Evolutionary conservation across 2,888 invertebrate genomes (phyloP).

Genomic region (Apocheima hispidaria): DNA sequence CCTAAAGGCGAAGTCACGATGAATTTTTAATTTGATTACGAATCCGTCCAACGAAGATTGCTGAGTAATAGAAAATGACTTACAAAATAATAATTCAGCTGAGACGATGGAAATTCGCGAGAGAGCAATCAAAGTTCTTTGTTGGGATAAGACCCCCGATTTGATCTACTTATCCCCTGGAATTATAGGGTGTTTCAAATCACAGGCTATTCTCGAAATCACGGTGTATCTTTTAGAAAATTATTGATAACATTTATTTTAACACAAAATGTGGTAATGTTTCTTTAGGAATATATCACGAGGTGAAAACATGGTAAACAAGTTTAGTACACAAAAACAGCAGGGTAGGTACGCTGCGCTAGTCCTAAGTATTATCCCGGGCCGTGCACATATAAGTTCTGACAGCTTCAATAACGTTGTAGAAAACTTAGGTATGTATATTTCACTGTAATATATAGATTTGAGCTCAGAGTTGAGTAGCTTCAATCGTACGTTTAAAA

Average conservation of each 20-base stretch:
- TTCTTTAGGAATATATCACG: not conserved
- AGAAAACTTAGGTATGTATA: too few species aligned
- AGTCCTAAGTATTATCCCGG: too few species aligned
- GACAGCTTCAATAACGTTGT: too few species aligned
- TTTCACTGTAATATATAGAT: too few species aligned
- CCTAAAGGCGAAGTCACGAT: conserved; percentile 52
- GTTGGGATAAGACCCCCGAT: conserved; percentile 17
- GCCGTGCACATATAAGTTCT: too few species aligned
- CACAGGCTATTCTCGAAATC: conserved; percentile 20
- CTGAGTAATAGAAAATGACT: conserved; percentile 51
- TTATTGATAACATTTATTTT: not conserved
- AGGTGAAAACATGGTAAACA: not conserved
- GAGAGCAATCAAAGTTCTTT: conserved; percentile 33
- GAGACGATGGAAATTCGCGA: conserved; percentile 17
- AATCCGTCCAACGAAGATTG: conserved; percentile 54
- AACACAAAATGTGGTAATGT: not conserved
- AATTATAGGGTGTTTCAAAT: conserved; percentile 33
- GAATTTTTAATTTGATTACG: conserved; percentile 70
- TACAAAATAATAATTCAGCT: conserved; percentile 35
- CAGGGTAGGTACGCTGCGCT: too few species aligned
- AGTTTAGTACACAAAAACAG: not conserved
- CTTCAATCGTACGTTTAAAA: too few species aligned
- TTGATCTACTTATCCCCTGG: conserved; percentile 27
- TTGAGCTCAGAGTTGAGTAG: too few species aligned
- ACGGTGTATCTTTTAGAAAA: conserved; percentile 1